phyloP scores from a whole-genome alignment of 2,797 vertebrate genomes.

The Chromis chromis region DNA sequence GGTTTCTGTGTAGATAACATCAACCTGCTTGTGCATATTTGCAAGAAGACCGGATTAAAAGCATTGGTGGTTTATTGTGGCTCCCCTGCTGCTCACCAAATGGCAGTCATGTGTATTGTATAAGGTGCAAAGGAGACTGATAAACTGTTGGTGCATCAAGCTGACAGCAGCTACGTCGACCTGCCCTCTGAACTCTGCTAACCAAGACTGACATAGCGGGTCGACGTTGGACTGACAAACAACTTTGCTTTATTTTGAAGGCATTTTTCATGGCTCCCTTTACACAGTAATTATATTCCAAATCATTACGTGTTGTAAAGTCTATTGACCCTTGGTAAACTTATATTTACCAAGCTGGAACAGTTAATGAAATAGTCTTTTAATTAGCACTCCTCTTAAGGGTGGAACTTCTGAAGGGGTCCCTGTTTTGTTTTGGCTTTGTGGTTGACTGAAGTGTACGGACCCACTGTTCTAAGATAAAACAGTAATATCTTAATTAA shows the following conservation, averaged over 20 bases:
- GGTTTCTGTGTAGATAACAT: constrained; percentile 21
- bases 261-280: constrained; percentile 76
- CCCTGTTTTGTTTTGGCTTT: constrained; percentile 83
- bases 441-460: constrained; percentile 84
- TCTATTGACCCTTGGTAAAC: constrained; percentile 88
- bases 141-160: constrained; percentile 69
- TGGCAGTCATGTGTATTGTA: constrained; percentile 49
- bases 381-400: constrained; percentile 86
- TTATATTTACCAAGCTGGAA: constrained; percentile 88
- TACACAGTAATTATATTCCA: constrained; percentile 85
- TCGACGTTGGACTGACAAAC: constrained; percentile 69
- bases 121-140: constrained; percentile 62
- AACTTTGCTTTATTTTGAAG: constrained; percentile 78
- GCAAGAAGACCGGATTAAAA: constrained; percentile 43
- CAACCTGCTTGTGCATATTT: constrained; percentile 35
- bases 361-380: constrained; percentile 88
- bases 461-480: constrained; percentile 81
- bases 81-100: constrained; percentile 47
- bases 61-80: constrained; percentile 40
- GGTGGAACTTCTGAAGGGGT: constrained; percentile 81
- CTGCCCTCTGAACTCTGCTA: constrained; percentile 67
- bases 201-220: constrained; percentile 65
- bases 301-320: constrained; percentile 86
- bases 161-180: constrained; percentile 65
- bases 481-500: constrained; percentile 85